Evolutionary conservation across 2,797 vertebrate genomes (phyloP), one percentile per base, ranked within the genome.

Genomic region (Taenioides sp.): DNA sequence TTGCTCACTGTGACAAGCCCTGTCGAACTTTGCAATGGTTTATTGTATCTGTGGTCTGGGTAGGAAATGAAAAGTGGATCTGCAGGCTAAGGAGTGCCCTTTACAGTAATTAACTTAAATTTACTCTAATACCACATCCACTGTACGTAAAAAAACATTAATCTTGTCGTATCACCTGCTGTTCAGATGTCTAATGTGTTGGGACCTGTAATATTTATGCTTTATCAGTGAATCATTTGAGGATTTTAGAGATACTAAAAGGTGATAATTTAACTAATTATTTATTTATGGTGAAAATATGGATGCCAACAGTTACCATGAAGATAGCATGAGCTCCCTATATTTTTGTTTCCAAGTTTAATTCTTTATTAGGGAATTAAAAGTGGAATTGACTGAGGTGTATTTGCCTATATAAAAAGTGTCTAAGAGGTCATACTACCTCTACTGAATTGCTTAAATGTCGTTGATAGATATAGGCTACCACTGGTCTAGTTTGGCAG

Each of bases 81-180:
- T 85, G 80, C 70, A 25, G 85, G 84, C 82, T 77, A 87, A 73
- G 78, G 83, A 80, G 83, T 76, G 85, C 77, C 81, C 80, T 50
- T 59, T 57, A 72, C 25, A 70, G 28, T 77, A 79, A 88, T 86
- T 86, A 78, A 84, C 74, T 16, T 47, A 3, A 47, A 47, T 14
- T 16, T 47, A 16, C 16, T 64, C 27, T 23, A 62, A 28, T 64
- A 72, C 71, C 76, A 28, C 43, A 57, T 17, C 31, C 60, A 52
- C 70, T 25, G 22, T 25, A 23, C 22, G 12, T 23, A 37, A 72
- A 37, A 72, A 78, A 71, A 78, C 73, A 78, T 78, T 67, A 60
- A 78, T 79, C 65, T 64, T 58, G 37, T 28, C 69, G 70, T 78
- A 60, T 76, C 78, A 70, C 23, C 69, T 52, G 67, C 68, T 64